These are phyloP conservation scores for Coreoperca whiteheadi DNA, from an alignment of 2,113 vertebrate species.

Conservation along the genomic window DNA sequence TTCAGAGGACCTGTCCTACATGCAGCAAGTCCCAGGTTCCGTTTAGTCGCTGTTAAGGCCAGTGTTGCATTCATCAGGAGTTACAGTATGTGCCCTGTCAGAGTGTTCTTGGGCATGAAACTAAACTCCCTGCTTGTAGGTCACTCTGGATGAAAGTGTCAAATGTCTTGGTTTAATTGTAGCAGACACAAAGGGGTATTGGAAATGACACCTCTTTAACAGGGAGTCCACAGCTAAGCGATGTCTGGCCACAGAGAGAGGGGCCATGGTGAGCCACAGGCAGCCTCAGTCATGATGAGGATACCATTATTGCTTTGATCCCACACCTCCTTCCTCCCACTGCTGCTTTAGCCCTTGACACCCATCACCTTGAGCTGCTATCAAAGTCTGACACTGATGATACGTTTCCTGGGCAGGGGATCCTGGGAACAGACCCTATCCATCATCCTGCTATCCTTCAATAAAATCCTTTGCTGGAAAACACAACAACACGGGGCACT, in stretches of 20 bases:
- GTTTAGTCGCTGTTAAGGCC: neutral
- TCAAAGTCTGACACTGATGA: constrained; percentile 64
- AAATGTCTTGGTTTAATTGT: constrained; percentile 11
- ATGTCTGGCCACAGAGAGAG: neutral
- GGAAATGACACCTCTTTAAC: constrained; percentile 29
- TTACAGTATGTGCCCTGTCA: neutral
- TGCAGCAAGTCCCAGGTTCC: neutral
- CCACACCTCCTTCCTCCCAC: constrained; percentile 30
- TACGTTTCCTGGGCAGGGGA: constrained; percentile 51
- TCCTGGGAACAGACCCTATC: constrained; percentile 65
- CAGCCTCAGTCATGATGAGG: constrained; percentile 44
- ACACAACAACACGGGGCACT: constrained; percentile 42
- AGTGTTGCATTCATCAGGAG: constrained; percentile 17
- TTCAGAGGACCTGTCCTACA: neutral
- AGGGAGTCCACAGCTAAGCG: constrained; percentile 7
- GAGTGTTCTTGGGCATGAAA: constrained; percentile 19
- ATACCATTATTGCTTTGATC: constrained; percentile 46
- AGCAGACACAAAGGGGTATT: constrained; percentile 3
- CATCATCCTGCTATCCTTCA: constrained; percentile 58
- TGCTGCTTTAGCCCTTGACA: constrained; percentile 57
- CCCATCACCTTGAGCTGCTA: constrained; percentile 64
- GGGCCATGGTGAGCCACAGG: constrained; percentile 31
- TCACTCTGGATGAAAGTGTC: constrained; percentile 16
- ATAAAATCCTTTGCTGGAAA: constrained; percentile 59
- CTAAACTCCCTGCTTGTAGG: neutral